Evolutionary conservation across 2,113 vertebrate genomes (phyloP).

Genomic region (Ceyx cyanopectus): DNA sequence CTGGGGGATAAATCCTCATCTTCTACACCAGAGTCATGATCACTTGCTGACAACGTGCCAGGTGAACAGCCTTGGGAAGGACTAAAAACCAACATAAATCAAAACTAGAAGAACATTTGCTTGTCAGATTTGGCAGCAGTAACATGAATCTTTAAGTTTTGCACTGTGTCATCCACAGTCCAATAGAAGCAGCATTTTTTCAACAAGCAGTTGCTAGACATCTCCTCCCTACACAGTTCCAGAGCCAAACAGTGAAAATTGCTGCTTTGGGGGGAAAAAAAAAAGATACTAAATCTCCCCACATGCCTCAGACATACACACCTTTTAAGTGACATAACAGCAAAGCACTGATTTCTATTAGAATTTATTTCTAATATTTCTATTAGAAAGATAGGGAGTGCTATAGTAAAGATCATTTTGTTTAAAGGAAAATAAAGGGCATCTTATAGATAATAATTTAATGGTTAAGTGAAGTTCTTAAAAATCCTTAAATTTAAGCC

Average conservation of each 20-base stretch:
- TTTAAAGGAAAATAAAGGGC: conserved; percentile 6
- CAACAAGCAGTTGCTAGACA: background rate
- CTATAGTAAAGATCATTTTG: background rate
- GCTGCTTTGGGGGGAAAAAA: background rate
- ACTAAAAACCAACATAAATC: conserved; percentile 29
- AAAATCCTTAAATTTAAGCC: background rate
- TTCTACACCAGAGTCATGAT: conserved; percentile 94
- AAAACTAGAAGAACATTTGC: background rate
- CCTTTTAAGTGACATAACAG: background rate
- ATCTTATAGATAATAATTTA: background rate
- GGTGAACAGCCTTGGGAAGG: conserved; percentile 37
- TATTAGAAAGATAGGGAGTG: background rate
- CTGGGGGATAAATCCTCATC: conserved; percentile 95
- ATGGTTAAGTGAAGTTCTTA: background rate
- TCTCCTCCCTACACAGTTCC: background rate
- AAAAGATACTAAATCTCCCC: background rate
- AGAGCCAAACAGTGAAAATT: background rate
- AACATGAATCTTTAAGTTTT: background rate
- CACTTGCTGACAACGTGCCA: conserved; percentile 79
- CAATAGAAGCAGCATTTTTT: background rate
- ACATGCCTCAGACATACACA: background rate
- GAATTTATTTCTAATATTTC: background rate
- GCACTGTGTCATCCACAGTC: background rate
- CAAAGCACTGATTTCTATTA: background rate
- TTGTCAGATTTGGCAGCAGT: background rate